These are phyloP conservation scores for Manis crassicaudata DNA, from an alignment of 2,797 vertebrate species.

Conservation along the genomic window DNA sequence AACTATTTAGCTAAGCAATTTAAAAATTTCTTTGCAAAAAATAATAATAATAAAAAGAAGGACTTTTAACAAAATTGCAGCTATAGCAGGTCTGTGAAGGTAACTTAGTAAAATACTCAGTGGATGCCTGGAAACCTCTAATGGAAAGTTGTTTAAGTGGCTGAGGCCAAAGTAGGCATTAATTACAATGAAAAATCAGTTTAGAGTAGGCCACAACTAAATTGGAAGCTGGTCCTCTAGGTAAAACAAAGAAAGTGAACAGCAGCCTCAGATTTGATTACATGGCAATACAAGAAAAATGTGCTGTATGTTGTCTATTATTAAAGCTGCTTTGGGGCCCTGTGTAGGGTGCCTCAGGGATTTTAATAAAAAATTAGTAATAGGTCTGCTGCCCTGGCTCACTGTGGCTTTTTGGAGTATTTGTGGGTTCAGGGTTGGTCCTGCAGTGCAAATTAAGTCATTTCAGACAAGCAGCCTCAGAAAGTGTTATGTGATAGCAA, in stretches of 20 bases:
- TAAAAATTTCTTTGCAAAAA: conserved; percentile 83
- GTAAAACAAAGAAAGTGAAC: conserved; percentile 90
- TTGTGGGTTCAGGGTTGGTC: conserved; percentile 81
- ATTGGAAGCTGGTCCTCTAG: conserved; percentile 91
- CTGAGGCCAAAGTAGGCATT: conserved; percentile 91
- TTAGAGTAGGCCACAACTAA: conserved; percentile 90
- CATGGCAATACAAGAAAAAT: conserved; percentile 92
- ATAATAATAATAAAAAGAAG: conserved; percentile 72
- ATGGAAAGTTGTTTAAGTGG: conserved; percentile 88
- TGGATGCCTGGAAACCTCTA: conserved; percentile 88
- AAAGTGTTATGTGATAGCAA: conserved; percentile 81
- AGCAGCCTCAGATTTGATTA: conserved; percentile 91
- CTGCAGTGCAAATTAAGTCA: conserved; percentile 87
- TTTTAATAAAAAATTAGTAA: conserved; percentile 91
- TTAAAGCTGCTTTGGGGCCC: conserved; percentile 90
- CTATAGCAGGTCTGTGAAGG: conserved; percentile 78
- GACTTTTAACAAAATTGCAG: conserved; percentile 84
- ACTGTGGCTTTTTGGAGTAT: conserved; percentile 79
- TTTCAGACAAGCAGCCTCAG: conserved; percentile 84
- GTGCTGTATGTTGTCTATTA: conserved; percentile 90
- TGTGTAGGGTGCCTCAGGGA: conserved; percentile 87
- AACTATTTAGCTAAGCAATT: conserved; percentile 80
- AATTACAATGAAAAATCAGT: conserved; percentile 93
- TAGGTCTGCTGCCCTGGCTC: conserved; percentile 86
- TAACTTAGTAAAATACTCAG: conserved; percentile 86